Evolutionary conservation across 2,797 vertebrate genomes (phyloP), one percentile per base, ranked within the genome.

Genomic region (Margarornis squamiger): DNA sequence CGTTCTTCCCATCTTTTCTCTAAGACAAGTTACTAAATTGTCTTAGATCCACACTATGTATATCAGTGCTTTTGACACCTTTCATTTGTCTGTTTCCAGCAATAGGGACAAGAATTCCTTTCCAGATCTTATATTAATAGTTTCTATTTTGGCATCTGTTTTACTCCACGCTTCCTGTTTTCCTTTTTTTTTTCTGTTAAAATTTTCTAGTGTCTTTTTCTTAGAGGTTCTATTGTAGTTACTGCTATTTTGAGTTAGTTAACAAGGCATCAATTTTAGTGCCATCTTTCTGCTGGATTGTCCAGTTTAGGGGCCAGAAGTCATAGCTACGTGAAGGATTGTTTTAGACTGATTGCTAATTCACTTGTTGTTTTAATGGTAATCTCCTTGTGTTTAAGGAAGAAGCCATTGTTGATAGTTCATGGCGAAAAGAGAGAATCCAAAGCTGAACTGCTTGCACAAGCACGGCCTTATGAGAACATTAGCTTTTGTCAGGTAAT

Each of bases 381-480:
- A 24, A 61, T 93, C 19, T 73, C 10, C 8, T 86, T 90, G 84
- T 90, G 36, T 93, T 94, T 95, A 93, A 99, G 99, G 97, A 98
- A 98, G 93, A 98, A 98, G 66, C 99, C 99, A 0, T 88, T 99
- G 89, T 94, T 99, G 86, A 98, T 99, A 4, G 98, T 99, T 90
- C 99, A 99, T 1, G 99, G 99, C 0, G 99, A 99, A 91, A 99
- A 99, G 95, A 98, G 99, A 79, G 99, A 99, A 96, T 99, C 99
- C 51, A 99, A 99, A 95, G 99, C 99, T 34, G 97, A 98, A 27
- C 97, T 99, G n/a, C 79, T 99, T 1, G 98, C 99, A n/a, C 98
- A 99, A 94, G 99, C 98, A 18, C 97, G 98, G 66, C 98, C 99
- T 22, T 99, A 99, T 51, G 97, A 98, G 66, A 98, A 99, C 72